These are phyloP conservation scores for Morus bassanus DNA, from an alignment of 2,797 vertebrate genomes.

Conservation along the genomic window DNA sequence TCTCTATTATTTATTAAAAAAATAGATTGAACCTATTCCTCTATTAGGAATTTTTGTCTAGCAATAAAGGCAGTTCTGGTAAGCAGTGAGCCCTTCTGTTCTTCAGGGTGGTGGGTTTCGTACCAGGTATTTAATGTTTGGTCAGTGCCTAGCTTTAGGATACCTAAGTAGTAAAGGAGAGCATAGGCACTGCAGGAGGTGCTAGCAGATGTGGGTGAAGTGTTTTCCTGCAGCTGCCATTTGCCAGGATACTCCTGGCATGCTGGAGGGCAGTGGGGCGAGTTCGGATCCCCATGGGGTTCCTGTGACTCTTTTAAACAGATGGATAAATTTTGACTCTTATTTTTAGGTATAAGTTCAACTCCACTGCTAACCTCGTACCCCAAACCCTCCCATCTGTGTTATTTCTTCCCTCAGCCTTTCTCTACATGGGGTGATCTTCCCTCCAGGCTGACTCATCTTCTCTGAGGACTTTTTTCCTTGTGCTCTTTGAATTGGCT, in stretches of 20 bases:
- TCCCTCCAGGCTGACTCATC: background rate
- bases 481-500: background rate
- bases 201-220: rapidly evolving
- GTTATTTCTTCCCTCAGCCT: background rate
- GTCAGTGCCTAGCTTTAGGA: background rate
- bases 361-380: background rate
- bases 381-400: background rate
- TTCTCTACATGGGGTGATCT: background rate
- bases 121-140: background rate
- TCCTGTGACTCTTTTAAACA: background rate
- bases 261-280: rapidly evolving
- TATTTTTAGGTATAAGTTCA: background rate
- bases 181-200: background rate
- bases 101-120: background rate
- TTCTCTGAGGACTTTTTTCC: background rate
- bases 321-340: background rate
- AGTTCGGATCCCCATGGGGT: background rate
- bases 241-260: background rate
- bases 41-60: background rate
- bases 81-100: background rate
- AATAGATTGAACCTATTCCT: background rate
- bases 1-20: background rate
- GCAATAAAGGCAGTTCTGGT: background rate
- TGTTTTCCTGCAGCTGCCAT: rapidly evolving
- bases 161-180: background rate